phyloP scores from a whole-genome alignment of 1,140 invertebrate species.

The Plectrocnemia conspersa region DNA sequence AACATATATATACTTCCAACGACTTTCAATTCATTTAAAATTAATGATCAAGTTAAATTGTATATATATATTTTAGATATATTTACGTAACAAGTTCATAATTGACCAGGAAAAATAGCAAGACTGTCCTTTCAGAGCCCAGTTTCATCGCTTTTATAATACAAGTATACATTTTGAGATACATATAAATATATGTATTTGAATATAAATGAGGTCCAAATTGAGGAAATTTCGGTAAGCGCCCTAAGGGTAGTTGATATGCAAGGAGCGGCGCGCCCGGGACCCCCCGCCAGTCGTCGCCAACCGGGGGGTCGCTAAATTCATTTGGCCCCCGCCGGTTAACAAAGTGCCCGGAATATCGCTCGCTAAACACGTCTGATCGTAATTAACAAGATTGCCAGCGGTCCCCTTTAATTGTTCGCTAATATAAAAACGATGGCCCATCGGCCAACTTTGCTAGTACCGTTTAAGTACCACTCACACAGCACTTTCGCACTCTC shows the following conservation, averaged over 20 bases:
- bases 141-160: too few species aligned
- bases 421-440: conserved; percentile 31
- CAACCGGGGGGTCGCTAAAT: conserved; percentile 18
- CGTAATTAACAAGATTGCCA: conserved; percentile 32
- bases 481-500: neutral
- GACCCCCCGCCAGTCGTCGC: conserved; percentile 9
- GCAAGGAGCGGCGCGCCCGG: conserved; percentile 10
- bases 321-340: conserved; percentile 24
- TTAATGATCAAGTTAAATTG: too few species aligned
- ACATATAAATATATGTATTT: too few species aligned
- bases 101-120: too few species aligned
- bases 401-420: conserved; percentile 25
- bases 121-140: too few species aligned
- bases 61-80: too few species aligned
- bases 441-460: conserved; percentile 16
- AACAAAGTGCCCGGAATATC: conserved; percentile 24
- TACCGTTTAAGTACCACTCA: conserved; percentile 1
- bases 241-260: conserved; percentile 19
- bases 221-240: too few species aligned
- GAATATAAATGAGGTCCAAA: too few species aligned
- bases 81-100: too few species aligned
- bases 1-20: too few species aligned
- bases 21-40: too few species aligned
- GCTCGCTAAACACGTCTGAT: conserved; percentile 29
- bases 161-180: too few species aligned